phyloP scores from a whole-genome alignment of 2,888 invertebrate genomes.

The Lasioglossum pauxillum region DNA sequence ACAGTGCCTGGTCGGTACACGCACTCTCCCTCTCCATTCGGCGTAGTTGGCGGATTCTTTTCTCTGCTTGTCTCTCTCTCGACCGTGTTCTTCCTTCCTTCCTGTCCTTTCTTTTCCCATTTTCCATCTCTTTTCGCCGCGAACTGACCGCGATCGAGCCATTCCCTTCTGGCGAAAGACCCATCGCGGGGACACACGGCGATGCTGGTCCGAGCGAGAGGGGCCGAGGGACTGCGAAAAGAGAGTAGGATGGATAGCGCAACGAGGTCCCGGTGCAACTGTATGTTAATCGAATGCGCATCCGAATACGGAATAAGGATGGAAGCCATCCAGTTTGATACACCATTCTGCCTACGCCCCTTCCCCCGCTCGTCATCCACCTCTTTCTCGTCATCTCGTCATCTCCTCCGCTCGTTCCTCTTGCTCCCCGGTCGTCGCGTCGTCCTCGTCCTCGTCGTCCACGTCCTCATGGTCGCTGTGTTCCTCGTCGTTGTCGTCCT shows the following conservation, averaged over 20 bases:
- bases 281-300: conserved; percentile 82
- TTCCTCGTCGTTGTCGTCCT: conserved; percentile 54
- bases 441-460: conserved; percentile 51
- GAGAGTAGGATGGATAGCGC: conserved; percentile 76
- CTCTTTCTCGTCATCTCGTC: conserved; percentile 70
- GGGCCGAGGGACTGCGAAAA: conserved; percentile 71
- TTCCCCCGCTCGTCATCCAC: conserved; percentile 64
- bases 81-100: background rate
- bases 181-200: conserved; percentile 43
- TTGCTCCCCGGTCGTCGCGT: conserved; percentile 39
- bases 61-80: conserved; percentile 15
- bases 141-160: background rate
- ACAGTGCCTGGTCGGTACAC: conserved; percentile 70
- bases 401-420: conserved; percentile 62
- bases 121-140: background rate
- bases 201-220: conserved; percentile 13
- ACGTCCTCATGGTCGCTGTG: conserved; percentile 21
- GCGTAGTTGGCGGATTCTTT: conserved; percentile 6
- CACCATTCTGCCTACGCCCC: conserved; percentile 72
- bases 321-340: conserved; percentile 74
- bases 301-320: conserved; percentile 82
- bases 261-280: conserved; percentile 76
- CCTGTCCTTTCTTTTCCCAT: background rate
- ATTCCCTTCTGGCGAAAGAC: conserved; percentile 48
- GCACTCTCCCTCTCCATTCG: conserved; percentile 40